Percentiles rank a stretch among this genome's conserved stretches.
Conservation (phyloP, 2,888 invertebrate species). For the Mallateleia sp. region DNA sequence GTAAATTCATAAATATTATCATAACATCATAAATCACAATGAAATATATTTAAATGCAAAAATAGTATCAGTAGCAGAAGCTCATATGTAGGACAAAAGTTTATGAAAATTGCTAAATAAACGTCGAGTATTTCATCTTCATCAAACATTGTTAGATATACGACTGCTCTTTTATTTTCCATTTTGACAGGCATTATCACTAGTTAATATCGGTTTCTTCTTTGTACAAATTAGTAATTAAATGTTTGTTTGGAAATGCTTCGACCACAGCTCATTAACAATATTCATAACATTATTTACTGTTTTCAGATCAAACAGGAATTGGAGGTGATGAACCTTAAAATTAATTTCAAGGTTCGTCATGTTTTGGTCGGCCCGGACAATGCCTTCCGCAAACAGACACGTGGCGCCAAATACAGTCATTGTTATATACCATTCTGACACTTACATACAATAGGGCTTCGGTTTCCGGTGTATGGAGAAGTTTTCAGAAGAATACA, state of each 20-base stretch:
- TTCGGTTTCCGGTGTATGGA: conserved; percentile 22
- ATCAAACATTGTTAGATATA: neutral
- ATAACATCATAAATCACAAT: conserved; percentile 32
- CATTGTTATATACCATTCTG: conserved; percentile 38
- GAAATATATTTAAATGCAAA: conserved; percentile 21
- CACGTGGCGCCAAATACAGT: conserved; percentile 46
- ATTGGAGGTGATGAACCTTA: conserved; percentile 4
- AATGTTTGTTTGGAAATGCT: neutral
- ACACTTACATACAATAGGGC: conserved; percentile 15
- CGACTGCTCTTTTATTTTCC: neutral
- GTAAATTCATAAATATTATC: conserved; percentile 49
- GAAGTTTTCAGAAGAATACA: neutral
- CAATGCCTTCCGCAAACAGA: conserved; percentile 33
- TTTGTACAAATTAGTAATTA: neutral
- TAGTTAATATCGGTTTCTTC: conserved; percentile 3
- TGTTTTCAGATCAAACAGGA: neutral
- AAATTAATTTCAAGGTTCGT: conserved; percentile 28
- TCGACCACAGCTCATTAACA: neutral
- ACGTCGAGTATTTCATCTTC: conserved; percentile 2
- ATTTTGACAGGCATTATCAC: conserved; percentile 22
- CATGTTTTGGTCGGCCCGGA: conserved; percentile 3
- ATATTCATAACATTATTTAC: neutral
- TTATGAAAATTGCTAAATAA: conserved; percentile 9
- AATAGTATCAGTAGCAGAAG: conserved; percentile 5
- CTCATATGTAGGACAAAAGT: conserved; percentile 16